Evolutionary conservation across 2,113 vertebrate genomes (phyloP).

Genomic region (Stictonetta naevosa): DNA sequence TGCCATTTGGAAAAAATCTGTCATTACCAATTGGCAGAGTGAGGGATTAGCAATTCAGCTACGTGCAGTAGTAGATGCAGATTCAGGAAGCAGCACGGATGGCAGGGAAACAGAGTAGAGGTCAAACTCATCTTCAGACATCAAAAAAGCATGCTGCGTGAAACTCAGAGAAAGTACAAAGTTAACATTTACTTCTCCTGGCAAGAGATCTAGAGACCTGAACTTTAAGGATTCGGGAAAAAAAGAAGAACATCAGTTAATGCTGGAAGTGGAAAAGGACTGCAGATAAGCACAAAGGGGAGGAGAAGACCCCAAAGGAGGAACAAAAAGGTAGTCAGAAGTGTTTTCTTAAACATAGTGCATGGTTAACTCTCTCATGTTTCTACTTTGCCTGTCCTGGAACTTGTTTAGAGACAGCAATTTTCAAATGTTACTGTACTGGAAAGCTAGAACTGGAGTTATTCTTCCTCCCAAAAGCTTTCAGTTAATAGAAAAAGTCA

Average conservation of each 20-base stretch:
- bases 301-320: background rate
- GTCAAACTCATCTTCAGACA: background rate
- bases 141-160: background rate
- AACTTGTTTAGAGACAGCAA: background rate
- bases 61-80: background rate
- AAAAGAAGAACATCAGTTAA: background rate
- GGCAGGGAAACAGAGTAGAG: background rate
- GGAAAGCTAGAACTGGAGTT: background rate
- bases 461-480: background rate
- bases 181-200: background rate
- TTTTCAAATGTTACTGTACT: background rate
- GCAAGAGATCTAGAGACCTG: background rate
- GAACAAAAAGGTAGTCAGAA: background rate
- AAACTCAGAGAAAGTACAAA: background rate
- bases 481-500: accelerated
- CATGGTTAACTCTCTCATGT: background rate
- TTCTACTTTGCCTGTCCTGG: background rate
- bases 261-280: background rate
- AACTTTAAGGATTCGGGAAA: background rate
- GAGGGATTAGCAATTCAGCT: background rate
- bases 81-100: background rate
- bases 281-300: background rate
- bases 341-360: background rate
- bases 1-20: background rate
- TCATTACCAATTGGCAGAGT: background rate